These are phyloP conservation scores for Drosophila basisetae DNA, from an alignment of 2,888 invertebrate species.

Conservation along the genomic window DNA sequence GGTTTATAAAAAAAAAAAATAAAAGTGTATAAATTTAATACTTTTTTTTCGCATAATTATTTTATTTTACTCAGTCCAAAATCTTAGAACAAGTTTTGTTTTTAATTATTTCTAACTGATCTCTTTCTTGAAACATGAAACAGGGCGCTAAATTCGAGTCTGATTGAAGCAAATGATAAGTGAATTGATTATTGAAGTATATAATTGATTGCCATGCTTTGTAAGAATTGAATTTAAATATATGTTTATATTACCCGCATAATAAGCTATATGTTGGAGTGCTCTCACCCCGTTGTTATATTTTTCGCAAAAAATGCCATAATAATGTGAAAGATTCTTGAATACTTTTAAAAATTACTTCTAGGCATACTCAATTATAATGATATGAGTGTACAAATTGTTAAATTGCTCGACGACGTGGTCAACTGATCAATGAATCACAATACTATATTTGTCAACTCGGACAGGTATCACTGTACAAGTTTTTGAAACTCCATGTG, in stretches of 20 bases:
- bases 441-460: conserved; percentile 18
- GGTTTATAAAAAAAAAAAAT: not conserved
- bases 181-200: not conserved
- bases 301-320: not conserved
- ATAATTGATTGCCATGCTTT: not conserved
- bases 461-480: conserved; percentile 39
- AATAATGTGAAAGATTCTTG: not conserved
- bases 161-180: not conserved
- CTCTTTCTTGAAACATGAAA: not conserved
- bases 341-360: not conserved
- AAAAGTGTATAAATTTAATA: not conserved
- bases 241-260: not conserved
- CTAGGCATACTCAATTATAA: not conserved
- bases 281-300: not conserved
- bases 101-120: not conserved
- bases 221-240: not conserved
- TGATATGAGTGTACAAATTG: not conserved
- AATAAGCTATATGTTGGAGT: not conserved
- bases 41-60: not conserved
- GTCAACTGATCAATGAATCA: conserved; percentile 44
- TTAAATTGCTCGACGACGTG: conserved; percentile 25
- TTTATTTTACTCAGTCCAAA: not conserved
- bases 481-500: not conserved
- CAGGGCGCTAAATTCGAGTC: not conserved
- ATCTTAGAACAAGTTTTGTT: not conserved